phyloP scores from a whole-genome alignment of 2,888 invertebrate species.

The Gnatocerus cornutus region DNA sequence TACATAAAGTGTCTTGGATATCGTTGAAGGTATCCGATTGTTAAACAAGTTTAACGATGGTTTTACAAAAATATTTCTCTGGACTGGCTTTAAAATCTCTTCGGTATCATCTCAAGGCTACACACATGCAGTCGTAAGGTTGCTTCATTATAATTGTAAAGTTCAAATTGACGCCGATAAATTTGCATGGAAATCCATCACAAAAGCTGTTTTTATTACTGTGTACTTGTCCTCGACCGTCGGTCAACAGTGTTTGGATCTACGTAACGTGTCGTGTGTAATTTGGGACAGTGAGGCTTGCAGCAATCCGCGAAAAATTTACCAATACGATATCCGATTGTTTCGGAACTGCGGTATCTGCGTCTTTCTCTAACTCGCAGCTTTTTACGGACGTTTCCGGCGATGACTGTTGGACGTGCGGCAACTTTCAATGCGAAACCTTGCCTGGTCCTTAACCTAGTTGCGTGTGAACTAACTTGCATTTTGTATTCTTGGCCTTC shows the following conservation, averaged over 20 bases:
- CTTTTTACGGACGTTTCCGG: slow-evolving; percentile 53
- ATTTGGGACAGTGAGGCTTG: slow-evolving; percentile 60
- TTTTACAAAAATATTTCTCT: slow-evolving; percentile 23
- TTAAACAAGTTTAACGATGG: slow-evolving; percentile 22
- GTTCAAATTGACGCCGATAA: slow-evolving; percentile 17
- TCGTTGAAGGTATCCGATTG: slow-evolving; percentile 30
- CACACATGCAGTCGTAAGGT: slow-evolving; percentile 17
- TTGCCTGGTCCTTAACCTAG: slow-evolving; percentile 70
- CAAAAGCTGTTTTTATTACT: neutral
- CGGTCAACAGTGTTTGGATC: slow-evolving; percentile 33
- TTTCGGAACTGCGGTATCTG: slow-evolving; percentile 54
- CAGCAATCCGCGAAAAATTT: slow-evolving; percentile 61
- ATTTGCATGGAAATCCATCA: slow-evolving; percentile 26
- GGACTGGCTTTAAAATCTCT: slow-evolving; percentile 13
- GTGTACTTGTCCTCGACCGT: slow-evolving; percentile 29
- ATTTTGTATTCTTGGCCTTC: slow-evolving; percentile 70
- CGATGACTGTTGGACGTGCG: slow-evolving; percentile 60
- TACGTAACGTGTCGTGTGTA: slow-evolving; percentile 39
- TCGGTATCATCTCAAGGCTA: slow-evolving; percentile 20
- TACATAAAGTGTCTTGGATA: slow-evolving; percentile 23
- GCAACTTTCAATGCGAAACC: slow-evolving; percentile 66
- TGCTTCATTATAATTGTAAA: slow-evolving; percentile 34
- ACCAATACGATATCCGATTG: slow-evolving; percentile 59
- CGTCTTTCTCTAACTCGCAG: slow-evolving; percentile 58
- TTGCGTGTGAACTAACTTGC: slow-evolving; percentile 69